Evolutionary conservation across 2,113 vertebrate species (phyloP), one percentile per base, ranked within the genome.

Genomic region (Chionomys nivalis): DNA sequence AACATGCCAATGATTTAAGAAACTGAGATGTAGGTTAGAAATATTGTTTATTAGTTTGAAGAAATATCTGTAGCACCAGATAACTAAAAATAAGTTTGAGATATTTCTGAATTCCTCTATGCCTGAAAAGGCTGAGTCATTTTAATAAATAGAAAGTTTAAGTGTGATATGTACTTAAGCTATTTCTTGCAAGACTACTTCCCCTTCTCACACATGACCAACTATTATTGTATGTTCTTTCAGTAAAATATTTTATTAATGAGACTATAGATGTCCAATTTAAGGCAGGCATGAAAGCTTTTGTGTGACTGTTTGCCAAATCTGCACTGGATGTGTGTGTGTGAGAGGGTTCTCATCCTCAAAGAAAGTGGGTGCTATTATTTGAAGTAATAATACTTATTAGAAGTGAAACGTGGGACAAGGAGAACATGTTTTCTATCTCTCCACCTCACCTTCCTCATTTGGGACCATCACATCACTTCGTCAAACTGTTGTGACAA

Each of bases 111-210:
- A 72, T 90, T 72, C 4, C 7, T 89, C 83, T 89, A 86, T 88
- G 55, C 2, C 77, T 89, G 44, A 72, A 85, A 95, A 82, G 49
- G 39, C 12, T 73, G 14, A 81, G 5, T 83, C 39, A 92, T 90
- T 93, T 96, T 92, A 93, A 89, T 73, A 88, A 86, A 12, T 55
- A 94, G 47, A 77, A 89, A 4, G 72, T 77, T 82, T 49, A 89
- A 78, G 16, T 5, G 73, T n/a, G 14, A 78, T 44, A 9, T 93
- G 19, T 52, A 75, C 79, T 93, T 93, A 91, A 88, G 76, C 81
- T 39, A 82, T 86, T 88, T 65, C 52, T 94, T 87, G 91, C 39
- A 78, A 95, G 49, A 0, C 3, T 55, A 21, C 39, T 28, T 92
- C 75, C 28, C 7, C 0, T 58, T 93, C 33, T 82, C 73, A 78